A percentile compares a stretch with the other conserved stretches of the same genome.
Conservation (phyloP, 2,797 vertebrate species). For the Euthynnus affinis region DNA sequence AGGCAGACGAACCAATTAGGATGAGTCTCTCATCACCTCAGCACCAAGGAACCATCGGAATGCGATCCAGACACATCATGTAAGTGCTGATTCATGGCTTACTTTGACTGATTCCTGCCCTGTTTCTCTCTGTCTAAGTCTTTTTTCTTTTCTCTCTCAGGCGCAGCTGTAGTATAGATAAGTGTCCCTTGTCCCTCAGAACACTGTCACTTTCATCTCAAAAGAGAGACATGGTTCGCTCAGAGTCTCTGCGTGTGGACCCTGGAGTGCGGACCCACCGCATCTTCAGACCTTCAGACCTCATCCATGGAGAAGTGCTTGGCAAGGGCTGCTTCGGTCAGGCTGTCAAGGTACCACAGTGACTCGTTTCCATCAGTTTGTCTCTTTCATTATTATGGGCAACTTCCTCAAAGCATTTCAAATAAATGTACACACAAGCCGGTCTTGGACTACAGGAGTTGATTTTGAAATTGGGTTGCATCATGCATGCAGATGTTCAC, state of each 20-base stretch:
- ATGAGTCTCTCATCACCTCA: conserved; percentile 68
- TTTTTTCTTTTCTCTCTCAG: conserved; percentile 74
- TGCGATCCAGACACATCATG: conserved; percentile 86
- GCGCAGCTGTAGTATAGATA: conserved; percentile 96
- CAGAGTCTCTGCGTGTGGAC: conserved; percentile 92
- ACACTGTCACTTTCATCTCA: conserved; percentile 86
- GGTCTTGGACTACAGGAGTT: no score
- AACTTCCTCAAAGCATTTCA: not conserved
- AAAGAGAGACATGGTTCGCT: conserved; percentile 94
- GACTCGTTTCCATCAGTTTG: not conserved
- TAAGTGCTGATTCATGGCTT: conserved; percentile 68
- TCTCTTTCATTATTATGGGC: not conserved
- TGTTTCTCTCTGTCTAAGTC: conserved; percentile 12
- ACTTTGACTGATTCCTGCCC: not conserved
- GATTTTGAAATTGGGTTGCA: no score
- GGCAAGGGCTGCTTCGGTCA: conserved; percentile 97
- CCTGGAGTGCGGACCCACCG: conserved; percentile 87
- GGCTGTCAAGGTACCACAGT: conserved; percentile 92
- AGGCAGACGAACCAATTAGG: conserved; percentile 70
- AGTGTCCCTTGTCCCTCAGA: conserved; percentile 85
- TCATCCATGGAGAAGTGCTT: conserved; percentile 95
- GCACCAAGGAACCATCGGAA: conserved; percentile 67
- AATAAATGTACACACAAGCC: not conserved
- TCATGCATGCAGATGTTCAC: no score
- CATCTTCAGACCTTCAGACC: conserved; percentile 97